Conservation (phyloP, 2,888 invertebrate species). For the Scaptomyza tumidula region DNA sequence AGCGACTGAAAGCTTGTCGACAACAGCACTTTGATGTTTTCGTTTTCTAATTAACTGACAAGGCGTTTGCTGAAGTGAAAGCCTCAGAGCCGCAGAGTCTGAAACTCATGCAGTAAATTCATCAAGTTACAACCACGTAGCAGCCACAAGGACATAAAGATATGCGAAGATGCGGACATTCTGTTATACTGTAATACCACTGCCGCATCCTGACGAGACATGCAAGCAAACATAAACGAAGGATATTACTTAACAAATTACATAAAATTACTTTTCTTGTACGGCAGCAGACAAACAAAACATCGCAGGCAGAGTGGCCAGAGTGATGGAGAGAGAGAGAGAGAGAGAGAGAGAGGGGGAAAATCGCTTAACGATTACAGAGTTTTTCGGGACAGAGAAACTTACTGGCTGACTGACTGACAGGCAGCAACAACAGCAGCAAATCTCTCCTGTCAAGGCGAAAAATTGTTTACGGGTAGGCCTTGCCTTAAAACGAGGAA, state of each 20-base stretch:
- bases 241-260: constrained; percentile 79
- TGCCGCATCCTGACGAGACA: constrained; percentile 70
- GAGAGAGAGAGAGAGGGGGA: constrained; percentile 1
- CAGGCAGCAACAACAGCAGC: constrained; percentile 13
- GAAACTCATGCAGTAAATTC: constrained; percentile 52
- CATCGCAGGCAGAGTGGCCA: constrained; percentile 4
- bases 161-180: constrained; percentile 1
- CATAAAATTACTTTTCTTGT: constrained; percentile 79
- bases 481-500: constrained; percentile 11
- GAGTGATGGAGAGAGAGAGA: background rate
- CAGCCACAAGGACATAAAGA: constrained; percentile 8
- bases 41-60: constrained; percentile 61
- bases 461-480: constrained; percentile 57
- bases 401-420: constrained; percentile 9
- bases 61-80: constrained; percentile 2
- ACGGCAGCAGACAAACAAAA: constrained; percentile 53
- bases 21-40: constrained; percentile 65
- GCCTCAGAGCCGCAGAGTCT: constrained; percentile 17
- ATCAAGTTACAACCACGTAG: constrained; percentile 27
- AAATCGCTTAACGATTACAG: constrained; percentile 77
- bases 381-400: constrained; percentile 10
- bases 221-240: constrained; percentile 53
- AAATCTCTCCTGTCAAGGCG: constrained; percentile 66
- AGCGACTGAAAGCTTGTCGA: constrained; percentile 45
- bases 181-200: constrained; percentile 1